These are phyloP conservation scores for Teleogryllus oceanicus DNA, from an alignment of 2,888 invertebrate genomes.

Conservation along the genomic window DNA sequence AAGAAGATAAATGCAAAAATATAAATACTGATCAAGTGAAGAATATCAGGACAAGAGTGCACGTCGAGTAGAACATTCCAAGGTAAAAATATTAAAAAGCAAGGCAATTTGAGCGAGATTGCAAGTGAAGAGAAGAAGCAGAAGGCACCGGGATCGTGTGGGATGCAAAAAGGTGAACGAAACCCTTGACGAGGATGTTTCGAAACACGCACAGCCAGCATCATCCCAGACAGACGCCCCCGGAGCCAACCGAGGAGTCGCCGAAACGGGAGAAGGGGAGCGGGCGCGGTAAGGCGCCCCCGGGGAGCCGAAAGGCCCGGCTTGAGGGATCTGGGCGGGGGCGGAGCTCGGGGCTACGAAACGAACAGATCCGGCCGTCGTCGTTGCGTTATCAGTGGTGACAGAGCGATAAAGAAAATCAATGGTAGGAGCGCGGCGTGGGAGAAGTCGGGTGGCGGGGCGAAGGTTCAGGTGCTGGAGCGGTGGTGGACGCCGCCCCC, in stretches of 20 bases:
- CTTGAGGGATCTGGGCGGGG: background rate
- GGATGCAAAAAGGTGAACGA: too few relatives aligned
- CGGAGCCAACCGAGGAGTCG: too few relatives aligned
- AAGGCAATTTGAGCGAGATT: background rate
- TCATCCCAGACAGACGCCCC: too few relatives aligned
- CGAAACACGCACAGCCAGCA: too few relatives aligned
- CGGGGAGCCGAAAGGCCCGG: background rate
- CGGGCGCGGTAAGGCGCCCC: background rate
- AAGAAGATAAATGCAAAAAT: background rate
- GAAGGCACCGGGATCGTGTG: background rate
- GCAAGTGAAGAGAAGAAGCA: background rate
- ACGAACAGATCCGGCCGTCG: background rate
- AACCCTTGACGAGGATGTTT: too few relatives aligned
- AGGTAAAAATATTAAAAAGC: background rate
- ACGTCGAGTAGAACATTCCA: background rate
- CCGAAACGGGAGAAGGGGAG: too few relatives aligned
- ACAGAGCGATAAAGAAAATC: slow-evolving; percentile 4
- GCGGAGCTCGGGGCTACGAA: background rate
- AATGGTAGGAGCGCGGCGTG: background rate
- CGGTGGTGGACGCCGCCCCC: background rate
- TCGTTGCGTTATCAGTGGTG: background rate
- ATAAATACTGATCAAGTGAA: background rate
- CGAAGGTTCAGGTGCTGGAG: background rate
- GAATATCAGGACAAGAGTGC: background rate
- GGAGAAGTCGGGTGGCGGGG: background rate